Evolutionary conservation across 2,113 vertebrate genomes (phyloP).

Genomic region (Pontoporia blainvillei): DNA sequence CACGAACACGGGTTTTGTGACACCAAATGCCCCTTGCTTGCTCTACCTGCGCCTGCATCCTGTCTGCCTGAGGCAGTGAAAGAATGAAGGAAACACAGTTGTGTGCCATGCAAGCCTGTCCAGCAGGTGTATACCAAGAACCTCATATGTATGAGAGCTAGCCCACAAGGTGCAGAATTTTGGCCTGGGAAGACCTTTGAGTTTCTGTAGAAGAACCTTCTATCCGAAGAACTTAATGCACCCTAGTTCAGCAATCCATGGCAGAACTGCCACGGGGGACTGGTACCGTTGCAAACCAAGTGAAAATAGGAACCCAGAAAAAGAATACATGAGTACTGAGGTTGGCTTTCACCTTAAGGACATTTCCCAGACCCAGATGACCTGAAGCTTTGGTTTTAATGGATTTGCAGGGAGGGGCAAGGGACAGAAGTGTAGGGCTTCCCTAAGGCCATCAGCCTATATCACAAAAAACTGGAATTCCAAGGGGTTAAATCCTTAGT

Average conservation of each 20-base stretch:
- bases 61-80: background rate
- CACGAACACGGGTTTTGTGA: background rate
- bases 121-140: background rate
- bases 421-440: background rate
- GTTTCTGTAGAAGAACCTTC: background rate
- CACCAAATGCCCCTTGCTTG: background rate
- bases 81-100: background rate
- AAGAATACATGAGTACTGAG: background rate
- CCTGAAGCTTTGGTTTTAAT: background rate
- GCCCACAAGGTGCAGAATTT: background rate
- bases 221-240: background rate
- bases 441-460: background rate
- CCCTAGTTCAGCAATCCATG: no score
- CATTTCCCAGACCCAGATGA: background rate
- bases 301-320: background rate
- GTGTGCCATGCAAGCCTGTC: background rate
- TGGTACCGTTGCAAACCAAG: rapidly evolving
- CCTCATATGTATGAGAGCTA: background rate
- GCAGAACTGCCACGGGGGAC: rapidly evolving
- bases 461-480: background rate
- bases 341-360: background rate
- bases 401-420: background rate
- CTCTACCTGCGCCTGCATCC: background rate
- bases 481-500: background rate
- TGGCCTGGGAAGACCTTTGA: background rate